These are phyloP conservation scores for Elymnias hypermnestra DNA, from an alignment of 1,140 invertebrate species.

Conservation along the genomic window DNA sequence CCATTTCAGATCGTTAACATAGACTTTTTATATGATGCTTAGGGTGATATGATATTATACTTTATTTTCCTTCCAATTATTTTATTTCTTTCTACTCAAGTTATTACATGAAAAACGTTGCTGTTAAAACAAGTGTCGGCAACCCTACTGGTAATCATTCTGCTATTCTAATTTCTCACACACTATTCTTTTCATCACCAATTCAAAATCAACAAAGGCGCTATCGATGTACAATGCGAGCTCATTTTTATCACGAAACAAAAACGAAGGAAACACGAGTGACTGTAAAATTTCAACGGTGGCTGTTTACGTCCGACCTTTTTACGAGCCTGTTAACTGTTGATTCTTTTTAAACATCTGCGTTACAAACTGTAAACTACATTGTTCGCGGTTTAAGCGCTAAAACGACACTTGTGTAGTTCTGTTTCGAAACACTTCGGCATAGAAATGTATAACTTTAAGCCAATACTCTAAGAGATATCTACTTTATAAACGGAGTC, in stretches of 20 bases:
- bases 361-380: constrained; percentile 66
- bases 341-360: constrained; percentile 74
- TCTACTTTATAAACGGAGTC: too few species aligned
- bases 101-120: too few species aligned
- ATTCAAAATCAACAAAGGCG: background rate
- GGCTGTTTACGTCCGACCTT: constrained; percentile 61
- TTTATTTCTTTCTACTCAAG: too few species aligned
- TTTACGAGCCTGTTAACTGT: constrained; percentile 72
- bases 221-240: constrained; percentile 3
- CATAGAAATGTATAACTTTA: too few species aligned
- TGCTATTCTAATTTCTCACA: too few species aligned
- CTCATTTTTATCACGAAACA: constrained; percentile 25
- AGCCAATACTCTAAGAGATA: too few species aligned
- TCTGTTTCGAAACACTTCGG: background rate
- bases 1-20: too few species aligned
- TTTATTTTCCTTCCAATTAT: too few species aligned
- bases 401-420: constrained; percentile 37
- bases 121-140: too few species aligned
- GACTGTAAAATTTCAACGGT: constrained; percentile 70
- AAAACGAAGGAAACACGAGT: constrained; percentile 51
- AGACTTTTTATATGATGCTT: too few species aligned
- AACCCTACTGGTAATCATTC: too few species aligned
- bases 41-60: too few species aligned
- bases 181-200: background rate
- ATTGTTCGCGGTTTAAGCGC: constrained; percentile 56